Evolutionary conservation across 2,888 invertebrate genomes (phyloP).

Genomic region (Phytoseiulus persimilis): DNA sequence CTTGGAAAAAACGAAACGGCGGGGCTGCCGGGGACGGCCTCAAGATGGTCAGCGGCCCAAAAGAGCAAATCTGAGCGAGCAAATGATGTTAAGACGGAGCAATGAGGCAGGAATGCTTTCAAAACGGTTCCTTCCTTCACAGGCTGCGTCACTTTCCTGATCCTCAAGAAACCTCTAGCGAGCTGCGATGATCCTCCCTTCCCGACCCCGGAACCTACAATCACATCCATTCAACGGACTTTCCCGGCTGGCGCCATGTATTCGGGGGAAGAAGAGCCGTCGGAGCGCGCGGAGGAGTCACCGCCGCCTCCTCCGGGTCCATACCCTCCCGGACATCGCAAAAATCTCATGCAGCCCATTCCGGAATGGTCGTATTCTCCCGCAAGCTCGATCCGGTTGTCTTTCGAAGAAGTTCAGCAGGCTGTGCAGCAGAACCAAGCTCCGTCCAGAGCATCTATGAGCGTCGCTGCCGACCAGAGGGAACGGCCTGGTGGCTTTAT

Average conservation of each 20-base stretch:
- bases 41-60: too few relatives aligned
- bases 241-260: conserved; percentile 25
- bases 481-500: conserved; percentile 16
- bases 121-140: too few relatives aligned
- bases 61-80: too few relatives aligned
- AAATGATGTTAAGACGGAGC: too few relatives aligned
- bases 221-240: conserved; percentile 10
- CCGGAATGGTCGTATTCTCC: conserved; percentile 34
- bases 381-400: conserved; percentile 25
- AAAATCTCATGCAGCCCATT: conserved; percentile 18
- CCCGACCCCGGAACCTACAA: conserved; percentile 21
- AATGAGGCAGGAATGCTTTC: too few relatives aligned
- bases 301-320: conserved; percentile 14
- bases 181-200: conserved; percentile 11
- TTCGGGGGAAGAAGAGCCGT: conserved; percentile 11
- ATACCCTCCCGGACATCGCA: neutral
- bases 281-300: neutral
- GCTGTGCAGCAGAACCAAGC: conserved; percentile 24
- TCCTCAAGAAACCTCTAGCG: conserved; percentile 29
- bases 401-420: conserved; percentile 22
- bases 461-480: conserved; percentile 8
- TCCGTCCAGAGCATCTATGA: neutral
- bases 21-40: too few relatives aligned
- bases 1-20: too few relatives aligned
- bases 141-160: conserved; percentile 24